These are phyloP conservation scores for Myripristis murdjan DNA, from an alignment of 2,797 vertebrate species.

Conservation along the genomic window DNA sequence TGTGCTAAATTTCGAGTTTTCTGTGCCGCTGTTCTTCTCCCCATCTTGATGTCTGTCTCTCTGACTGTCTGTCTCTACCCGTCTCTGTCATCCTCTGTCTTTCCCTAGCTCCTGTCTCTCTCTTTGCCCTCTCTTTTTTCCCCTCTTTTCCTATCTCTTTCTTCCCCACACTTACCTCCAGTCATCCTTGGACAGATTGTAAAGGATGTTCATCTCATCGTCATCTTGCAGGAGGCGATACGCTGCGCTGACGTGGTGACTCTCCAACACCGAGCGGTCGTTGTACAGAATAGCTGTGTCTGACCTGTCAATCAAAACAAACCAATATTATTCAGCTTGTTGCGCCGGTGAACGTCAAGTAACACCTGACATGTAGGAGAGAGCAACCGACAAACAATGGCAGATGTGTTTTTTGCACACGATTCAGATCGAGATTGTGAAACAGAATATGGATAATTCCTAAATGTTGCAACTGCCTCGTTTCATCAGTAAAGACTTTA, in stretches of 20 bases:
- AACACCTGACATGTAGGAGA: too few species aligned
- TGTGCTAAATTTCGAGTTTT: not conserved
- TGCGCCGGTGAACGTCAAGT: too few species aligned
- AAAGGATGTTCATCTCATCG: slow-evolving; percentile 94
- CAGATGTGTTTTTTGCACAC: too few species aligned
- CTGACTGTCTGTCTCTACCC: slow-evolving; percentile 6
- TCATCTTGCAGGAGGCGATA: slow-evolving; percentile 94
- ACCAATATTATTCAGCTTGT: too few species aligned
- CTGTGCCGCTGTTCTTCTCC: not conserved
- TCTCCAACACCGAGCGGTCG: slow-evolving; percentile 94
- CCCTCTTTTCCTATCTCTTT: too few species aligned
- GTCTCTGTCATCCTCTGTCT: slow-evolving; percentile 1
- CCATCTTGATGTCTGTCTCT: not conserved
- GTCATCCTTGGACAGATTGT: slow-evolving; percentile 95
- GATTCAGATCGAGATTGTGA: too few species aligned
- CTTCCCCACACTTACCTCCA: too few species aligned
- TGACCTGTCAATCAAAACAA: slow-evolving; percentile 90
- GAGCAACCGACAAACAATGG: too few species aligned
- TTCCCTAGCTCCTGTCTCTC: slow-evolving; percentile 88
- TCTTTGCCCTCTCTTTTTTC: not conserved
- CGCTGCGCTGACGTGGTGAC: slow-evolving; percentile 93
- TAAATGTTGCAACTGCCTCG: not conserved
- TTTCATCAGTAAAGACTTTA: not conserved
- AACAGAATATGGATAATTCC: too few species aligned
- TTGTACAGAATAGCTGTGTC: slow-evolving; percentile 95